Percentiles rank a stretch among this genome's conserved stretches.
phyloP scores from a whole-genome alignment of 2,888 invertebrate species.

The Sesamia inferens region DNA sequence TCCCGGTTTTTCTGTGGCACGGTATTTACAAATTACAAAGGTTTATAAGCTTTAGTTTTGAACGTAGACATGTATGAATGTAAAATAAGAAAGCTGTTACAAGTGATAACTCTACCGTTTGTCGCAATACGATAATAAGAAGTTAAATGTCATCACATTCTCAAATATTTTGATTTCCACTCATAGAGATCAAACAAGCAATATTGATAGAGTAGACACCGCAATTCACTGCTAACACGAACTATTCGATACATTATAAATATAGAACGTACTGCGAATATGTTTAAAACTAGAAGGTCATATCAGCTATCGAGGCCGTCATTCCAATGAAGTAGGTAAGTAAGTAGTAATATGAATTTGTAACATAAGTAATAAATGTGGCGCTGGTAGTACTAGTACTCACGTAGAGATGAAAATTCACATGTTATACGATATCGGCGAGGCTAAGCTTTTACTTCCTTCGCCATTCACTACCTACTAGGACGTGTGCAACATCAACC shows the following conservation, averaged over 20 bases:
- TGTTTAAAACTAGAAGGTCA: not conserved
- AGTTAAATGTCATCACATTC: constrained; percentile 5
- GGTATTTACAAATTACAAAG: too few relatives aligned
- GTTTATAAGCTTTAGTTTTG: not conserved
- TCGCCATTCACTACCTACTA: constrained; percentile 11
- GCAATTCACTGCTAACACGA: constrained; percentile 3
- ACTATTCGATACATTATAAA: not conserved
- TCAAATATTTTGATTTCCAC: constrained; percentile 1
- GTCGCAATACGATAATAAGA: not conserved
- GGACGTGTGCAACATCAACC: constrained; percentile 18
- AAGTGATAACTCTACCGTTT: not conserved
- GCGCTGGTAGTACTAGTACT: constrained; percentile 6
- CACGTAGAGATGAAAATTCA: constrained; percentile 7
- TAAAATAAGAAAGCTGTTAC: not conserved
- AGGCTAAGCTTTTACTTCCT: constrained; percentile 20
- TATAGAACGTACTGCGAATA: constrained; percentile 1
- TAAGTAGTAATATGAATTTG: constrained; percentile 30
- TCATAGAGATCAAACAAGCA: not conserved
- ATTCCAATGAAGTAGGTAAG: constrained; percentile 3
- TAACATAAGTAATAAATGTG: constrained; percentile 10
- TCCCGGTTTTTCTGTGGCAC: too few relatives aligned
- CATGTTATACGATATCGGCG: constrained; percentile 34
- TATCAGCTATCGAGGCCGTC: not conserved
- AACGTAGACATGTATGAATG: not conserved
- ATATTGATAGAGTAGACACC: not conserved